Conservation (phyloP, 2,113 vertebrate species). For the Mirounga angustirostris region DNA sequence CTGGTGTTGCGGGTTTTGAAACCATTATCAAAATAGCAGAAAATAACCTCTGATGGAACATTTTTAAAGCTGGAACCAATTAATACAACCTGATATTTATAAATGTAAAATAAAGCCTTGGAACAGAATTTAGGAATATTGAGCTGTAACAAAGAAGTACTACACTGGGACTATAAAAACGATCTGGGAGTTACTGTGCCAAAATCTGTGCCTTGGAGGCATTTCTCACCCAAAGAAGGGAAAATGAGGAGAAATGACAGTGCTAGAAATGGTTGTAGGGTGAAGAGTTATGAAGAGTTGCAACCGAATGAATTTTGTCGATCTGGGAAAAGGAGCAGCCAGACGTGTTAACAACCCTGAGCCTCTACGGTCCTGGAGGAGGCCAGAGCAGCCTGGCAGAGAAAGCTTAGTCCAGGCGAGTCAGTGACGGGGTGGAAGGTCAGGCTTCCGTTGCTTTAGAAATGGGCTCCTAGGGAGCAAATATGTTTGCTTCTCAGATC, state of each 20-base stretch:
- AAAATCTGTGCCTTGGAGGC: background rate
- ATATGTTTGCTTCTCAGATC: background rate
- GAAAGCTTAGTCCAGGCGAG: background rate
- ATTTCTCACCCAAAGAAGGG: constrained; percentile 49
- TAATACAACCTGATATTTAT: constrained; percentile 81
- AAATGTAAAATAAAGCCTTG: constrained; percentile 80
- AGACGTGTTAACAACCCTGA: background rate
- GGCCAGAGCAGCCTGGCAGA: background rate
- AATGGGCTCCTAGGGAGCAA: background rate
- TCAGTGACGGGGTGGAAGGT: background rate
- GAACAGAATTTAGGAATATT: constrained; percentile 69
- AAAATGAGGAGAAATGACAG: background rate
- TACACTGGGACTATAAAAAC: constrained; percentile 68
- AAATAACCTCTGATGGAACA: constrained; percentile 67
- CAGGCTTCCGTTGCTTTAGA: background rate
- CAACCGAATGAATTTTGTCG: background rate
- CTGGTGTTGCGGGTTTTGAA: constrained; percentile 42
- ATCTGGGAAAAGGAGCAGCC: background rate
- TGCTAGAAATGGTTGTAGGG: background rate
- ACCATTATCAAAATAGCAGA: constrained; percentile 77
- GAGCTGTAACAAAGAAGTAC: constrained; percentile 71
- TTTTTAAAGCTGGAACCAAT: constrained; percentile 83
- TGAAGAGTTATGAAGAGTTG: background rate
- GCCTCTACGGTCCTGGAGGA: background rate
- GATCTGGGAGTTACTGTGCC: background rate